A percentile compares a stretch with the other conserved stretches of the same genome.
Evolutionary conservation across 2,113 vertebrate species (phyloP).

Genomic region (Corydoras sp.): DNA sequence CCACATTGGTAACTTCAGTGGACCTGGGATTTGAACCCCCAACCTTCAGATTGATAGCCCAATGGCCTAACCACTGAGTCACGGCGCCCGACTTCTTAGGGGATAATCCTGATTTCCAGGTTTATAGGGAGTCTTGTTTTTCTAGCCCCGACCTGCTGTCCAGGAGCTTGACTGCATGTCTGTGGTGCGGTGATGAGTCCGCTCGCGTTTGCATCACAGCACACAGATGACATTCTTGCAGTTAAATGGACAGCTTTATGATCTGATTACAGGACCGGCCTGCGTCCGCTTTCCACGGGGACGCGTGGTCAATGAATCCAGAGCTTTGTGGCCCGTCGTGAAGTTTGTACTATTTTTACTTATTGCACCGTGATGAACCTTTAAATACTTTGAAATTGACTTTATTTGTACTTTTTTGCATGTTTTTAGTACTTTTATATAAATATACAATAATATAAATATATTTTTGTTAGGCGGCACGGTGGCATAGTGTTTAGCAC

Average conservation of each 20-base stretch:
- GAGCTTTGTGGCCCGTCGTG: not conserved
- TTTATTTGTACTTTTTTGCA: too few relatives aligned
- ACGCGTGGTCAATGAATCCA: constrained; percentile 45
- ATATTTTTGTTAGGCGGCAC: too few relatives aligned
- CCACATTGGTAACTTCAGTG: too few relatives aligned
- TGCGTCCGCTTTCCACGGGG: constrained; percentile 47
- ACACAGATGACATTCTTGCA: not conserved
- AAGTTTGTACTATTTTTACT: not conserved
- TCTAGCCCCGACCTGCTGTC: constrained; percentile 29
- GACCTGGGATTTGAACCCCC: too few relatives aligned
- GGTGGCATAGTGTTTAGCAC: too few relatives aligned
- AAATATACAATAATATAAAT: too few relatives aligned
- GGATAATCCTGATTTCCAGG: too few relatives aligned
- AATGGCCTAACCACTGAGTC: too few relatives aligned
- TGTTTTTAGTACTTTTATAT: too few relatives aligned
- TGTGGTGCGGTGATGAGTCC: constrained; percentile 34
- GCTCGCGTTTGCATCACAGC: constrained; percentile 41
- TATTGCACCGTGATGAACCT: not conserved
- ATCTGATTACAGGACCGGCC: constrained; percentile 32
- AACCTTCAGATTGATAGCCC: too few relatives aligned
- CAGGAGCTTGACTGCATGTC: constrained; percentile 20
- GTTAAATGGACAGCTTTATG: constrained; percentile 35
- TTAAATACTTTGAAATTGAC: not conserved
- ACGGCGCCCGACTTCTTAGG: too few relatives aligned
- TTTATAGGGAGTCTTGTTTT: constrained; percentile 1